Evolutionary conservation across 2,113 vertebrate species (phyloP).

Genomic region (Salvator merianae): DNA sequence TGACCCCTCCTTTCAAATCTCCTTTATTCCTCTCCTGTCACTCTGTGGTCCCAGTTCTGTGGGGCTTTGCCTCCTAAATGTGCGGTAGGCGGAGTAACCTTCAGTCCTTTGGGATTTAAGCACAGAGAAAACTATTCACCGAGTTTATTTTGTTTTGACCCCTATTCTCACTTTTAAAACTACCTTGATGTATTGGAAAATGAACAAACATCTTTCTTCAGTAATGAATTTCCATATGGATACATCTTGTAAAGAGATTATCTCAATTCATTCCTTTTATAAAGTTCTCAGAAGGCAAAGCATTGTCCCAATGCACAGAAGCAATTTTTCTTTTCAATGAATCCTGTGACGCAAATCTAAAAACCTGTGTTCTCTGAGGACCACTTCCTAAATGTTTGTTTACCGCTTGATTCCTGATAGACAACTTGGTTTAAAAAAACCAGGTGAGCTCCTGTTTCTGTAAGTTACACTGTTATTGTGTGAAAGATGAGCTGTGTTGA

Average conservation of each 20-base stretch:
- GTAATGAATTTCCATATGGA: conserved; percentile 71
- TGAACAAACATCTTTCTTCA: conserved; percentile 9
- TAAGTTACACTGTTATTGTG: conserved; percentile 67
- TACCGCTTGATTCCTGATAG: conserved; percentile 72
- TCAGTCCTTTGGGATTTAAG: conserved; percentile 4
- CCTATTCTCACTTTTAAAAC: conserved; percentile 49
- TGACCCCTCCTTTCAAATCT: too few relatives aligned
- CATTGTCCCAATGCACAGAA: conserved; percentile 72
- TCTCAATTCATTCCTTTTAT: conserved; percentile 66
- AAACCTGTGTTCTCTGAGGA: conserved; percentile 71
- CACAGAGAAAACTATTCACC: background rate
- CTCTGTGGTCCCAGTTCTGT: background rate
- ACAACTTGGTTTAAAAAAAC: conserved; percentile 51
- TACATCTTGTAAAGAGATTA: conserved; percentile 76
- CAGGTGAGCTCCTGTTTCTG: conserved; percentile 65
- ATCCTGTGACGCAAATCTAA: conserved; percentile 72
- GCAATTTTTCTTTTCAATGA: conserved; percentile 74
- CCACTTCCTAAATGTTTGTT: conserved; percentile 74
- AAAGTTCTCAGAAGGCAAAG: conserved; percentile 69
- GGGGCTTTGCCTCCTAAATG: background rate
- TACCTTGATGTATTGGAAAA: conserved; percentile 29
- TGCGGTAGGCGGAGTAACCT: background rate
- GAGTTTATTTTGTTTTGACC: background rate
- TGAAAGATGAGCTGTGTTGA: conserved; percentile 67
- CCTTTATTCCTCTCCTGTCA: too few relatives aligned